phyloP scores from a whole-genome alignment of 2,113 vertebrate species.

The Echinops telfairi region DNA sequence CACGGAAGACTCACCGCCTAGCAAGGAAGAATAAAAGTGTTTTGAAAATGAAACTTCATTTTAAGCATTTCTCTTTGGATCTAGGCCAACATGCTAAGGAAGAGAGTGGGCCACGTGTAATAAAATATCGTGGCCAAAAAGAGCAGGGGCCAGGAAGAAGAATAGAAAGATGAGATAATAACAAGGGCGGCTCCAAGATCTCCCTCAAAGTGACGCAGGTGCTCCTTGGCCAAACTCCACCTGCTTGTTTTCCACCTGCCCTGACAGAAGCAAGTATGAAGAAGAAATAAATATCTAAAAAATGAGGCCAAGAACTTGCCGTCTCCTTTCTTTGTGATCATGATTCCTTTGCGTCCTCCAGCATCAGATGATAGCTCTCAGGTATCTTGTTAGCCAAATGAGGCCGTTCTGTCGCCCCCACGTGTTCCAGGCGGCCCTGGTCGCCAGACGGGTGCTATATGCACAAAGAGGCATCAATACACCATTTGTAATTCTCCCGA shows the following conservation, averaged over 20 bases:
- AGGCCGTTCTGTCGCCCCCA: not conserved
- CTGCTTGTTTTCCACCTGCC: not conserved
- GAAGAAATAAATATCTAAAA: not conserved
- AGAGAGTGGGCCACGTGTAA: slow-evolving; percentile 62
- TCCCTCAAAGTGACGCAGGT: not conserved
- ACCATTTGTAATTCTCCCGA: slow-evolving; percentile 33
- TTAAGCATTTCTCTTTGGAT: slow-evolving; percentile 67
- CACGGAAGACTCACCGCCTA: slow-evolving; percentile 77
- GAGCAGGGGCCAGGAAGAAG: not conserved
- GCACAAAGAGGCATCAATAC: slow-evolving; percentile 55
- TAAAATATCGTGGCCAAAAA: slow-evolving; percentile 74
- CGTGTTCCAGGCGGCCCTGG: fast-evolving
- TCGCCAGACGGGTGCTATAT: not conserved
- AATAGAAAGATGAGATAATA: not conserved
- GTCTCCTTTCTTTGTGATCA: slow-evolving; percentile 10
- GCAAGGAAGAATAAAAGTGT: slow-evolving; percentile 70
- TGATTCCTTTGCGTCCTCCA: not conserved
- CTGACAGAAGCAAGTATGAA: not conserved
- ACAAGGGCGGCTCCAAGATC: not conserved
- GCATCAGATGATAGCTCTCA: not conserved
- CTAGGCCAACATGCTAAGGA: slow-evolving; percentile 61
- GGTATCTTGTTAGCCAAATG: not conserved
- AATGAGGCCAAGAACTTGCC: not conserved
- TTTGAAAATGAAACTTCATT: slow-evolving; percentile 77
- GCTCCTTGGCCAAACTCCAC: not conserved